Percentiles rank a stretch among this genome's conserved stretches.
Conservation (phyloP, 1,140 invertebrate species). For the Sarcophaga bullata region DNA sequence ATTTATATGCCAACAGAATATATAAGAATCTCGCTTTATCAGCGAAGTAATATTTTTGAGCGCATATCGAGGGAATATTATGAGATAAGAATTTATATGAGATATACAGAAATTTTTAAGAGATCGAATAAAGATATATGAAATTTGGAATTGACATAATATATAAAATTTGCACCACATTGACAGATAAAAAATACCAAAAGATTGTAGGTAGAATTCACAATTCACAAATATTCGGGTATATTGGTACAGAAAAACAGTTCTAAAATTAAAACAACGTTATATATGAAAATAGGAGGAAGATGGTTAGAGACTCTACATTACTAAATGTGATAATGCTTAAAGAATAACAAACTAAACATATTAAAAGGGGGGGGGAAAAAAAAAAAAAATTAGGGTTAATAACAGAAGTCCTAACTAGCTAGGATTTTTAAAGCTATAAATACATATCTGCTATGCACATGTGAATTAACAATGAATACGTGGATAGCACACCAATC, state of each 20-base stretch:
- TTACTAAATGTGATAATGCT: not conserved
- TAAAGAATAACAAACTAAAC: not conserved
- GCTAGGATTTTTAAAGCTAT: not conserved
- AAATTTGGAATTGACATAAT: not conserved
- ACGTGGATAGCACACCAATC: not conserved
- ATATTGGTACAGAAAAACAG: not conserved
- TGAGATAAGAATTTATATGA: not conserved
- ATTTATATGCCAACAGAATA: too few species aligned
- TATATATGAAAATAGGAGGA: not conserved
- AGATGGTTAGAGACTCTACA: not conserved
- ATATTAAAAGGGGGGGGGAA: too few species aligned
- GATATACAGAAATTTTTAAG: not conserved
- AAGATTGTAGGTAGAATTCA: not conserved
- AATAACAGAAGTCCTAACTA: not conserved
- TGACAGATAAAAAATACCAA: not conserved
- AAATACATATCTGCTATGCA: too few species aligned
- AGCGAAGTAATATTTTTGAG: too few species aligned
- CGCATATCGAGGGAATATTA: not conserved
- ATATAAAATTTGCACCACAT: not conserved
- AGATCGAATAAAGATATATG: not conserved
- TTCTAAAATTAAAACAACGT: too few species aligned
- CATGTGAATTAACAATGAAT: not conserved
- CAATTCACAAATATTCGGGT: not conserved
- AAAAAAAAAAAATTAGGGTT: not conserved
- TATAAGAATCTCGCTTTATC: too few species aligned